These are phyloP conservation scores for Adela reaumurella DNA, from an alignment of 2,888 invertebrate genomes.

Conservation along the genomic window DNA sequence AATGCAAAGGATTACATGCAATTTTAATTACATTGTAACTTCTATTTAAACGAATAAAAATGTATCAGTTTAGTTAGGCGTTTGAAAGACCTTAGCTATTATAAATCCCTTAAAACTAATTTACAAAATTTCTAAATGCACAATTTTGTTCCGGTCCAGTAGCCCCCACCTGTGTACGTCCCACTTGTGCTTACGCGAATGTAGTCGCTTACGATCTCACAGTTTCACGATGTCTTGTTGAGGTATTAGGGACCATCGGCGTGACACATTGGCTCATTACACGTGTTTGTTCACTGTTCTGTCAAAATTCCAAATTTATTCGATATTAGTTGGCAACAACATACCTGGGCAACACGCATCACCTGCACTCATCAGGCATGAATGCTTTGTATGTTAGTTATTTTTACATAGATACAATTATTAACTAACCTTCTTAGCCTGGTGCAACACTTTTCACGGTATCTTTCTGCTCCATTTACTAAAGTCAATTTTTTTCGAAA, in stretches of 20 bases:
- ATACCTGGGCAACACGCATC: not conserved
- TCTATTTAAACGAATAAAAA: too few species aligned
- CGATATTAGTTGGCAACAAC: not conserved
- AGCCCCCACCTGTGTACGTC: not conserved
- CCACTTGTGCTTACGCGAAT: not conserved
- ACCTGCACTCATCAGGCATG: conserved; percentile 1
- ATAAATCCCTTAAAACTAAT: too few species aligned
- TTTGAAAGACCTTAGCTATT: too few species aligned
- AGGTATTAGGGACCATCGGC: not conserved
- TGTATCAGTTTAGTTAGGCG: too few species aligned
- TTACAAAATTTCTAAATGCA: too few species aligned
- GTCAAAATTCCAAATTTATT: not conserved
- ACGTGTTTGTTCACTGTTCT: not conserved
- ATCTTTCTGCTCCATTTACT: too few species aligned
- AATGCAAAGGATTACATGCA: too few species aligned
- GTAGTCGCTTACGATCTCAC: not conserved
- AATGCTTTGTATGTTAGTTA: not conserved
- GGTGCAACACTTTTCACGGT: too few species aligned
- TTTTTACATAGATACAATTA: too few species aligned
- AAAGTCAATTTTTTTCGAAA: too few species aligned
- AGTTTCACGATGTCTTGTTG: not conserved
- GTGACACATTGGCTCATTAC: not conserved
- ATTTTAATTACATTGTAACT: too few species aligned
- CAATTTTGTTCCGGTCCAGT: not conserved
- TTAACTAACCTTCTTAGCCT: too few species aligned